These are phyloP conservation scores for Harpagoxenus sublaevis DNA, from an alignment of 2,888 invertebrate genomes.

Conservation along the genomic window DNA sequence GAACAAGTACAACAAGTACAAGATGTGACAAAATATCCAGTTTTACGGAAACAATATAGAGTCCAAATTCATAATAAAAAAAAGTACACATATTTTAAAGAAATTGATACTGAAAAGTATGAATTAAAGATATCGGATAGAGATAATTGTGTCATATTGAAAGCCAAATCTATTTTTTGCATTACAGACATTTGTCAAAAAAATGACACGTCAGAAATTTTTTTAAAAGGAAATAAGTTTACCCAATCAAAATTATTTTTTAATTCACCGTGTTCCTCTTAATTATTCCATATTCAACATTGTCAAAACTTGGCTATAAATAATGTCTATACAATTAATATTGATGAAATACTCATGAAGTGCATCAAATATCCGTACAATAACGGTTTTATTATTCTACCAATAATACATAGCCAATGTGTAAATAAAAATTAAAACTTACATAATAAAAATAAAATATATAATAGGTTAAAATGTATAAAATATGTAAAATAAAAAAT, in stretches of 20 bases:
- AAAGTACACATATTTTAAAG: slow-evolving; percentile 4
- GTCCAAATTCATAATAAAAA: neutral
- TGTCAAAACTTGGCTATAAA: no score
- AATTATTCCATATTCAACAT: neutral
- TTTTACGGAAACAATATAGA: slow-evolving; percentile 19
- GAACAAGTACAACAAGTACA: slow-evolving; percentile 3
- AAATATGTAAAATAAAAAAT: no score
- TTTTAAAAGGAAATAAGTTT: slow-evolving; percentile 16
- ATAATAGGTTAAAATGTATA: no score
- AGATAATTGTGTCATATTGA: slow-evolving; percentile 29
- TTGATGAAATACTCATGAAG: no score
- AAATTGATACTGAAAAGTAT: slow-evolving; percentile 9
- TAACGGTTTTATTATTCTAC: no score
- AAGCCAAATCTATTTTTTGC: slow-evolving; percentile 13
- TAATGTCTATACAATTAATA: no score
- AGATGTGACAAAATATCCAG: neutral
- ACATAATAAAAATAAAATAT: no score
- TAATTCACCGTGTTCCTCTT: slow-evolving; percentile 19
- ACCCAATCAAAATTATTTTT: slow-evolving; percentile 19
- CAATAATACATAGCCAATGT: no score
- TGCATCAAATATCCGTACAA: no score
- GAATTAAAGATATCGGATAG: slow-evolving; percentile 3
- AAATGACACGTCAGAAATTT: neutral
- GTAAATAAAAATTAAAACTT: no score
- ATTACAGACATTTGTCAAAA: slow-evolving; percentile 2